phyloP scores from a whole-genome alignment of 2,797 vertebrate species.

The Monodelphis domestica region DNA sequence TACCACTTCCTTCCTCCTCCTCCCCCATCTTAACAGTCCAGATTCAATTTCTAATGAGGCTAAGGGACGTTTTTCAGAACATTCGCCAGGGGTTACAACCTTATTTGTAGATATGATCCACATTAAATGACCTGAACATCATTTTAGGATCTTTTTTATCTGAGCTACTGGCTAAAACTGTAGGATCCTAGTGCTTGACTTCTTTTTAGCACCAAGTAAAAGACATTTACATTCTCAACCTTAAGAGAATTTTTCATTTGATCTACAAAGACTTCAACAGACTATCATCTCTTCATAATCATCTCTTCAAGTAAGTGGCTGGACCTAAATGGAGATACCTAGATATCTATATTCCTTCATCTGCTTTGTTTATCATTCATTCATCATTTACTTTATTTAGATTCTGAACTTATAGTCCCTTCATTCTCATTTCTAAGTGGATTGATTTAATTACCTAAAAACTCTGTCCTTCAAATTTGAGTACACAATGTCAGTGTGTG shows the following conservation, averaged over 20 bases:
- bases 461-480: slow-evolving; percentile 43
- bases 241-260: slow-evolving; percentile 53
- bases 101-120: slow-evolving; percentile 46
- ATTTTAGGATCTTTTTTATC: slow-evolving; percentile 12
- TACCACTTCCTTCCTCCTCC: not conserved
- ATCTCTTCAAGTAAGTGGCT: not conserved
- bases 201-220: slow-evolving; percentile 45
- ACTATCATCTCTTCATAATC: too few species aligned
- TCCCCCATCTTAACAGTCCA: not conserved
- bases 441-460: slow-evolving; percentile 46
- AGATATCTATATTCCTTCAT: slow-evolving; percentile 43
- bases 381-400: slow-evolving; percentile 5
- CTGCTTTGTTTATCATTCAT: too few species aligned
- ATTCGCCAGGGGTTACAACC: not conserved
- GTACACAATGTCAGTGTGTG: slow-evolving; percentile 40
- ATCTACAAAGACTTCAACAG: slow-evolving; percentile 44
- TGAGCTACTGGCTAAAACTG: slow-evolving; percentile 12
- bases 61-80: not conserved
- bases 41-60: not conserved
- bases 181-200: not conserved
- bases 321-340: slow-evolving; percentile 23
- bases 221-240: slow-evolving; percentile 29
- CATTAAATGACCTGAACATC: slow-evolving; percentile 37
- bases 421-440: slow-evolving; percentile 35
- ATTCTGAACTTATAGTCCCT: slow-evolving; percentile 27